Evolutionary conservation across 2,113 vertebrate genomes (phyloP), one percentile per base, ranked within the genome.

Genomic region (Sinocyclocheilus rhinocerous): DNA sequence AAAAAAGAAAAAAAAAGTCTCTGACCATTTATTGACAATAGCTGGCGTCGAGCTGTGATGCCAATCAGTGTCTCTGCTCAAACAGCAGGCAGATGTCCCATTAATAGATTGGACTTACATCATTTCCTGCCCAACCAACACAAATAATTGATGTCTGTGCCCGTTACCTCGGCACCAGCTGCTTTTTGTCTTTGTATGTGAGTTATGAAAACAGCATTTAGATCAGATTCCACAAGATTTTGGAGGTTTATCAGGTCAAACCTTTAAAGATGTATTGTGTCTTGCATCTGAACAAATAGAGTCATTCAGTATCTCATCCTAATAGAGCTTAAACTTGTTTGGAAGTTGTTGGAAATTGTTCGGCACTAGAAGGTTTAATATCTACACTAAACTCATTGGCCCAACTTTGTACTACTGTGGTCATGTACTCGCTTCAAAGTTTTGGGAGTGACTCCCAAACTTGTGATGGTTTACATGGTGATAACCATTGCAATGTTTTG

Each of bases 51-150:
- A 81, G 55, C 42, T 10, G 57, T 75, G 79, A 76, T 22, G 11
- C 57, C 67, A 86, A n/a, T 72, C 84, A 80, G 77, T 48, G 22
- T 55, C 76, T 45, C 76, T 55, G 84, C 39, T 85, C 77, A 86
- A 86, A 86, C 85, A 85, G 83, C 87, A 81, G 59, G 76, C 83
- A 84, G 80, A 72, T 61, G 42, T 87, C 50, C 78, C 61, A 61
- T 86, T 78, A 85, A 85, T 82, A 77, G 52, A 84, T 72, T 29
- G 13, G 36, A 84, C 48, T 81, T 79, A 39, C 77, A 84, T 84
- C 13, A 82, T 79, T 75, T 85, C 73, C 70, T 78, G 50, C 61
- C 77, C 26, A 86, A 59, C 36, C 63, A 81, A 63, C 83, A 78
- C 88, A 83, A 77, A 87, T 83, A 70, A 87, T 85, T 83, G 61